Evolutionary conservation across 2,797 vertebrate genomes (phyloP).

Genomic region (Chromobotia macracanthus): DNA sequence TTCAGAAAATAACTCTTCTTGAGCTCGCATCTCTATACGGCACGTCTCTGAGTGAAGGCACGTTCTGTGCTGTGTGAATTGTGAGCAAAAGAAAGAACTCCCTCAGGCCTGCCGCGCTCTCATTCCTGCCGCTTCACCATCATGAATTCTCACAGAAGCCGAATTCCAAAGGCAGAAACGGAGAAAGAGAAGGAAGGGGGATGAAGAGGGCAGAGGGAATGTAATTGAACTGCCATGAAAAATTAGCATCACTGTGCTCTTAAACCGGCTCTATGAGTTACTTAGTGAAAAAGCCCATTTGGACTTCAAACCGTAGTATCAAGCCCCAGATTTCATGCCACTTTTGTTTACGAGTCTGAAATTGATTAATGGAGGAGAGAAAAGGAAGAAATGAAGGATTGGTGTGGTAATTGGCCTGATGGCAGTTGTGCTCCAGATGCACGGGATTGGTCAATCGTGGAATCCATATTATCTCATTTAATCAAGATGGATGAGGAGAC

Average conservation of each 20-base stretch:
- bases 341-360: conserved; percentile 73
- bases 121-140: conserved; percentile 42
- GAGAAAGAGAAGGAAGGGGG: not conserved
- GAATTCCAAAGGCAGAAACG: conserved; percentile 36
- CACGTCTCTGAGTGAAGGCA: conserved; percentile 25
- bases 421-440: conserved; percentile 27
- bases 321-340: conserved; percentile 74
- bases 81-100: conserved; percentile 47
- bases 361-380: conserved; percentile 71
- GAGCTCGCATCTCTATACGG: conserved; percentile 20
- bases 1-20: conserved; percentile 25
- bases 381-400: conserved; percentile 34
- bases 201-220: conserved; percentile 64
- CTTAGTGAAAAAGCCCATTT: conserved; percentile 68
- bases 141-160: conserved; percentile 39
- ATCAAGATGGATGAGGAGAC: conserved; percentile 44
- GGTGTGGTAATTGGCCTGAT: conserved; percentile 42
- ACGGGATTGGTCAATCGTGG: conserved; percentile 14
- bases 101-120: conserved; percentile 22
- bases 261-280: conserved; percentile 68
- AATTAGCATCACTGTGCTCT: conserved; percentile 75
- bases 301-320: conserved; percentile 77
- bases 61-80: conserved; percentile 43
- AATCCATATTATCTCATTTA: conserved; percentile 46
- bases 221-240: conserved; percentile 80